Evolutionary conservation across 2,888 invertebrate species (phyloP), one percentile per base, ranked within the genome.

Genomic region (Protonemura montana): DNA sequence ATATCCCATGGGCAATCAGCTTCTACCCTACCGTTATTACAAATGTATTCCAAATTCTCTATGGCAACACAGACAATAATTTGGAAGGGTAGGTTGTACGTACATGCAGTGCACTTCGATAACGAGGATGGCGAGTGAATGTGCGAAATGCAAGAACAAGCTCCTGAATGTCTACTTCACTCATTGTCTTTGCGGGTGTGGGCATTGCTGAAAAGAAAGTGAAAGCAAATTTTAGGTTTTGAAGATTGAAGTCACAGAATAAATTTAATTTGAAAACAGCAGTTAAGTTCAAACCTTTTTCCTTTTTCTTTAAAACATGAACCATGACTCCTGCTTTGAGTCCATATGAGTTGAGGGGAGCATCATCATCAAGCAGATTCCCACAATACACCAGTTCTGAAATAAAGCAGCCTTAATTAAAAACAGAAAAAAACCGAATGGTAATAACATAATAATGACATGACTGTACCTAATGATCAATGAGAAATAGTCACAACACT

Each of bases 301-400:
- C 90, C 88, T 90, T 90, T 89, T 91, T 91, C 88, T 91, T 91
- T 77, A 94, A 90, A 76, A 93, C 92, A 90, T 94, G 93, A 76
- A 94, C 90, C 88, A 93, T 93, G 0, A 93, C 91, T 85, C 94
- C 93, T 87, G 92, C 91, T 88, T 92, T 92, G 0, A 94, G 88
- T 3, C 95, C 95, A 91, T 93, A 94, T 3, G 94, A 94, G 88
- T 93, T 93, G 21, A 96, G 91, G 0, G 94, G 93, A 41, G 92
- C 92, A 6, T 93, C 93, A 89, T 94, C 94, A 89, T 95, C 94
- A 86, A 97, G 91, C 87, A 95, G 92, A 89, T 94, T 93, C 1
- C 96, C 96, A 91, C 95, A 95, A 90, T 95, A 95, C 83, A 95
- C 93, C 21, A 96, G 90, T 90, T 95, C 95, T 96, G 90, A 91